Evolutionary conservation across 1,140 invertebrate species (phyloP), one percentile per base, ranked within the genome.

Genomic region (Drosophila ogumai): DNA sequence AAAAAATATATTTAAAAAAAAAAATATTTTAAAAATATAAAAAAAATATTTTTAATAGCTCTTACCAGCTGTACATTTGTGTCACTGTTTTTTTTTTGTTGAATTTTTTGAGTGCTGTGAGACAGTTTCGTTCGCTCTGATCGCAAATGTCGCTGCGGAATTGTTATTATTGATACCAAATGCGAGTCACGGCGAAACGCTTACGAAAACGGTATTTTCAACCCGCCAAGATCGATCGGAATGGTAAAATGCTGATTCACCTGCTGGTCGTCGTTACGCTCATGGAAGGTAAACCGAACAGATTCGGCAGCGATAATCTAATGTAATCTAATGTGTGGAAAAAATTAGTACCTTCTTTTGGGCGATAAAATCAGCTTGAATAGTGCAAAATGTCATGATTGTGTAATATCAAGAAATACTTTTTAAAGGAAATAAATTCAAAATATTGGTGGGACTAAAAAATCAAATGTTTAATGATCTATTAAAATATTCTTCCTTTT

Each of bases 161-260:
- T 76, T 59, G 19, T 55, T 68, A 60, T 67, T 54, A 28, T 49
- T 76, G 12, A 77, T 31, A 73, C 52, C 66, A 76, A 75, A 90
- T 91, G 87, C 66, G 49, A 52, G 32, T 76, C 40, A 63, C 75
- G 43, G 75, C 74, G 13, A 86, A 86, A 54, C 64, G 73, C 15
- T 50, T 41, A 47, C 55, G 64, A 15, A 56, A 66, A 34, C 58
- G 64, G n/a, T 57, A 66, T 71, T 72, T 49, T 40, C 68, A 54
- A 32, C 43, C 49, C 50, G 40, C 61, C 13, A 52, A 52, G 17
- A 50, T 68, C 65, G 56, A 72, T 55, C 61, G 76, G 55, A 81
- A 87, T 86, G 90, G 82, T 17, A 91, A 90, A 76, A 91, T 91
- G 85, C 60, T 87, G 73, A 87, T 91, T 75, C 68, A 75, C 13